Evolutionary conservation across 2,888 invertebrate genomes (phyloP), one percentile per base, ranked within the genome.

Genomic region (Autographa gamma): DNA sequence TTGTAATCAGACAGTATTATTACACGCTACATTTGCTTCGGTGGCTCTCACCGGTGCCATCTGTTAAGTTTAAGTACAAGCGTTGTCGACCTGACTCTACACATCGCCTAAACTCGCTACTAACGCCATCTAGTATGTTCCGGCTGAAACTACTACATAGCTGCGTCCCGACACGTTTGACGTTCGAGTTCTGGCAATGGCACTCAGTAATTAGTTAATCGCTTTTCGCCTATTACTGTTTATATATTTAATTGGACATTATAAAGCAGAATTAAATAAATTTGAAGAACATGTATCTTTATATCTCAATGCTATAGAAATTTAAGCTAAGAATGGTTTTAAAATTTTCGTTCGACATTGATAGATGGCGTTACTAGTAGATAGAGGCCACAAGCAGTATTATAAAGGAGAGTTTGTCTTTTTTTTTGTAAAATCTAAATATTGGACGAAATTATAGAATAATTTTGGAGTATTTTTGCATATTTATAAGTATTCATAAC

Each of bases 331-430:
- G 16, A 43, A 43, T 14, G 16, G 43, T 43, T 43, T 16, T 1
- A 4, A 43, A 3, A 16, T 43, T 43, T 3, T 16, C 16, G 14
- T 43, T 16, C 16, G 32, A 38, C 43, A n/a, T 9, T 9, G 11
- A 13, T 31, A 77, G 76, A 59, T 79, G 70, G 79, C 70, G 70
- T n/a, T 59, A 25, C 14, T 14, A 3, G 13, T 32, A 11, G n/a
- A 11, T 5, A 11, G 16, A 34, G 14, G 13, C 58, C 3, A 4
- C 14, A 2, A 18, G 31, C 19, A 14, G 25, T 25, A 4, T 25
- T 58, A 25, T 14, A 1, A 58, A 19, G 2, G 19, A 16, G 18
- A 16, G 18, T 19, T 18, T 11, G 3, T 52, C n/a, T 8, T 9
- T n/a, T 9, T n/a, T 52, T 52, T 52, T 52, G 52, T 14, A 2